phyloP scores from a whole-genome alignment of 1,140 invertebrate genomes.

The Grapholita molesta region DNA sequence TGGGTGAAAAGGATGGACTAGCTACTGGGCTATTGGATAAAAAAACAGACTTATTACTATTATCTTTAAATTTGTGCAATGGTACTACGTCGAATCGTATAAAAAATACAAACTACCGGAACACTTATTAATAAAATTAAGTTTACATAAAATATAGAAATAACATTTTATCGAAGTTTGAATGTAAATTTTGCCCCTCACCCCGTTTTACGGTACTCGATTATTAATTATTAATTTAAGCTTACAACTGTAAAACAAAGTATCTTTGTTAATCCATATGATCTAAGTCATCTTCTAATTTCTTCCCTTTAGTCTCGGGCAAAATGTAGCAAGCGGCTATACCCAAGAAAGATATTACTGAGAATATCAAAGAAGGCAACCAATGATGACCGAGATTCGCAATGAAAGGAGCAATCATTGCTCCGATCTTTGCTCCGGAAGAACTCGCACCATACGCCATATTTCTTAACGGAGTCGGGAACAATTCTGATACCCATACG shows the following conservation, averaged over 20 bases:
- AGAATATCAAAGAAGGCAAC: conserved; percentile 83
- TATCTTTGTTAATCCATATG: neutral
- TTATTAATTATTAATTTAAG: neutral
- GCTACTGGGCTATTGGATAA: no score
- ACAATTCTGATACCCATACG: conserved; percentile 74
- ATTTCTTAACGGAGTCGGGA: conserved; percentile 76
- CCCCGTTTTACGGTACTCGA: no score
- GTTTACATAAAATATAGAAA: no score
- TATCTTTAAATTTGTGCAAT: no score
- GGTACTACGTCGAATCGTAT: no score
- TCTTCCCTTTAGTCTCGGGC: conserved; percentile 74
- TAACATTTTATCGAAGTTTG: no score
- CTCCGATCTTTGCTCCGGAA: conserved; percentile 69
- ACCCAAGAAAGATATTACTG: conserved; percentile 77
- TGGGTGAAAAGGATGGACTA: no score
- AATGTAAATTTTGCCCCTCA: no score
- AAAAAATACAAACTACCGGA: no score
- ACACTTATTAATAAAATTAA: no score
- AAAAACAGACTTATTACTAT: no score
- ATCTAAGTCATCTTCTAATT: conserved; percentile 32
- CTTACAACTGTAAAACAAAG: no score
- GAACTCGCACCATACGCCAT: conserved; percentile 73
- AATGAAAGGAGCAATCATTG: conserved; percentile 70
- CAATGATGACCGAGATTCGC: conserved; percentile 46
- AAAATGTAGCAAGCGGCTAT: conserved; percentile 78